phyloP scores from a whole-genome alignment of 2,797 vertebrate genomes.

The Karalla daura region DNA sequence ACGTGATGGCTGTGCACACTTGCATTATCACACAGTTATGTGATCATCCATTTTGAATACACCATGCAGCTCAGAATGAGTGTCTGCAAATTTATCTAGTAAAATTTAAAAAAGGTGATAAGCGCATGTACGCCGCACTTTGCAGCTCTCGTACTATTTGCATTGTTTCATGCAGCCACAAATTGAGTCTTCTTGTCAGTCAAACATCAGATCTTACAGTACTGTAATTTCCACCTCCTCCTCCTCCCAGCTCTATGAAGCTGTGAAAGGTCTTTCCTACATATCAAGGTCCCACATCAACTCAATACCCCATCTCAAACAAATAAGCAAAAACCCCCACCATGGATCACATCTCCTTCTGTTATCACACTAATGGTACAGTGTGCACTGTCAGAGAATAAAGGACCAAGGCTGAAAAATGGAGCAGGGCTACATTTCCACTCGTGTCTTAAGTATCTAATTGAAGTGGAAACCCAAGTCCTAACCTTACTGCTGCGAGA shows the following conservation, averaged over 20 bases:
- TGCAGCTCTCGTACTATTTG: conserved; percentile 12
- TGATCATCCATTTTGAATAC: conserved; percentile 21
- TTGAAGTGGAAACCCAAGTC: conserved; percentile 13
- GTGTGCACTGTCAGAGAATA: conserved; percentile 13
- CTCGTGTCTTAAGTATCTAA: conserved; percentile 9
- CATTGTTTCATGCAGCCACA: conserved; percentile 30
- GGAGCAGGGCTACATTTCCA: conserved; percentile 20
- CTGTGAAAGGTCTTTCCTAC: conserved; percentile 36
- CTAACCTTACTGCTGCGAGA: conserved; percentile 18
- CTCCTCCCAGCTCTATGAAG: conserved; percentile 38
- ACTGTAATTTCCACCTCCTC: conserved; percentile 33
- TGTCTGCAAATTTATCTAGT: neutral
- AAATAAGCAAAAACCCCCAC: conserved; percentile 21
- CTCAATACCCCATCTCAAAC: conserved; percentile 37
- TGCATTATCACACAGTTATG: neutral
- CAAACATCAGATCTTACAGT: conserved; percentile 33
- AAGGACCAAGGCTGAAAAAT: conserved; percentile 4
- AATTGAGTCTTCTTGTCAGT: conserved; percentile 30
- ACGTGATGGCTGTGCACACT: neutral
- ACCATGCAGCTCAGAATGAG: conserved; percentile 17
- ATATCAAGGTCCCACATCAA: conserved; percentile 43
- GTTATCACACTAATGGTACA: conserved; percentile 8
- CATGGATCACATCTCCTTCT: conserved; percentile 12
- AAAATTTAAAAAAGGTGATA: conserved; percentile 14
- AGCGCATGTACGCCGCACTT: conserved; percentile 24